A percentile compares a stretch with the other conserved stretches of the same genome.
Conservation (phyloP, 2,113 vertebrate genomes). For the Anthoscopus minutus region DNA sequence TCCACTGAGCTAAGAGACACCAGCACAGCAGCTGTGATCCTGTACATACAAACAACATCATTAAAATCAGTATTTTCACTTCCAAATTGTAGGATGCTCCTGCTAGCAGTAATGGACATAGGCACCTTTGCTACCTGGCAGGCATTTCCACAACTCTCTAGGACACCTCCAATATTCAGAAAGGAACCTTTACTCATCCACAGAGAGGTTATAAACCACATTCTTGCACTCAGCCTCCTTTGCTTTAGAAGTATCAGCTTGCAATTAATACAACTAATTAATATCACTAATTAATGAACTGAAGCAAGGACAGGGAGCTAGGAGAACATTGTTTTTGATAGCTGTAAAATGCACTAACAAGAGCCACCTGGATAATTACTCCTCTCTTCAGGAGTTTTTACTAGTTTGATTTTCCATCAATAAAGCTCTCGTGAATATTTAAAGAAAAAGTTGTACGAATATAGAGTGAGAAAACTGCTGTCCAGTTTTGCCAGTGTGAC, state of each 20-base stretch:
- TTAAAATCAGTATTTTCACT: neutral
- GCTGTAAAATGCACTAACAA: neutral
- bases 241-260: neutral
- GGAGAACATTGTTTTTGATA: neutral
- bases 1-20: neutral
- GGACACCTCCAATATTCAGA: neutral
- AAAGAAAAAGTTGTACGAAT: neutral
- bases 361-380: neutral
- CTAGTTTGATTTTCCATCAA: neutral
- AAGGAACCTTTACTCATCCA: neutral
- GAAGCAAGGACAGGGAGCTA: neutral
- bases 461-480: neutral
- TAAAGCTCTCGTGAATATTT: neutral
- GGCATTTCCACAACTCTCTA: neutral
- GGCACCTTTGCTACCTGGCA: neutral
- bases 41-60: neutral
- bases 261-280: constrained; percentile 26
- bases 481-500: neutral
- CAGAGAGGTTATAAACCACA: neutral
- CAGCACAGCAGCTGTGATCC: neutral
- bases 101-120: neutral
- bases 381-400: neutral
- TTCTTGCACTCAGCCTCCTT: neutral
- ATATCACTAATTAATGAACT: constrained; percentile 11
- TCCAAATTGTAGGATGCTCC: accelerated